These are phyloP conservation scores for Vespertilio murinus DNA, from an alignment of 2,797 vertebrate genomes.

Conservation along the genomic window DNA sequence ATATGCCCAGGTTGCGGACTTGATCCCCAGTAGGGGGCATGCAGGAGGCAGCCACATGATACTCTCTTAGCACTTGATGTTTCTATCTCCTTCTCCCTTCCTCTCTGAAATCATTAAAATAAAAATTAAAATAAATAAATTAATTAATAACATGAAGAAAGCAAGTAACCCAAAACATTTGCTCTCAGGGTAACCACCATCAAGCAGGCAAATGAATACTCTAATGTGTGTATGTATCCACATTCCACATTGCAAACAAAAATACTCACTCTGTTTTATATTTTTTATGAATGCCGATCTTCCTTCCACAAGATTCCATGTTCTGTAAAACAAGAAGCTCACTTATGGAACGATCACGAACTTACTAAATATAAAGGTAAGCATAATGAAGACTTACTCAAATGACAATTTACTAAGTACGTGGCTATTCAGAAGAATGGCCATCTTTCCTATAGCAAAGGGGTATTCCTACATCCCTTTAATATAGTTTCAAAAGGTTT, in stretches of 20 bases:
- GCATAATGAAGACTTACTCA: neutral
- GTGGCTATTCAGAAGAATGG: neutral
- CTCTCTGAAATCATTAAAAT: no score
- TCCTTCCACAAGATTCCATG: constrained; percentile 97
- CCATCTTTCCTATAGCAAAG: neutral
- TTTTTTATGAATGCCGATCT: constrained; percentile 98
- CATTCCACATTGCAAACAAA: neutral
- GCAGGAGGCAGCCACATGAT: no score
- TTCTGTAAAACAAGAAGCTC: constrained; percentile 87
- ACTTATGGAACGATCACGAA: neutral
- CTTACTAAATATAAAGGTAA: neutral
- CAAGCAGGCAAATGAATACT: neutral
- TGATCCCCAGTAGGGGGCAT: no score
- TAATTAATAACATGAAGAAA: neutral
- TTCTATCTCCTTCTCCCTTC: no score
- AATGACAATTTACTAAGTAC: neutral
- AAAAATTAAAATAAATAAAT: no score
- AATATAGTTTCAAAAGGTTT: neutral
- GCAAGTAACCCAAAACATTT: neutral
- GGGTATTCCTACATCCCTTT: neutral
- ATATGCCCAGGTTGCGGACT: no score
- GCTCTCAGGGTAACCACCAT: neutral
- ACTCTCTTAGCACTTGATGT: no score
- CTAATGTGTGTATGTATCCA: neutral
- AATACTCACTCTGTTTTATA: constrained; percentile 94